Base-by-base conservation (phyloP, 2,113 vertebrate genomes). In the Pampusana beccarii region DNA sequence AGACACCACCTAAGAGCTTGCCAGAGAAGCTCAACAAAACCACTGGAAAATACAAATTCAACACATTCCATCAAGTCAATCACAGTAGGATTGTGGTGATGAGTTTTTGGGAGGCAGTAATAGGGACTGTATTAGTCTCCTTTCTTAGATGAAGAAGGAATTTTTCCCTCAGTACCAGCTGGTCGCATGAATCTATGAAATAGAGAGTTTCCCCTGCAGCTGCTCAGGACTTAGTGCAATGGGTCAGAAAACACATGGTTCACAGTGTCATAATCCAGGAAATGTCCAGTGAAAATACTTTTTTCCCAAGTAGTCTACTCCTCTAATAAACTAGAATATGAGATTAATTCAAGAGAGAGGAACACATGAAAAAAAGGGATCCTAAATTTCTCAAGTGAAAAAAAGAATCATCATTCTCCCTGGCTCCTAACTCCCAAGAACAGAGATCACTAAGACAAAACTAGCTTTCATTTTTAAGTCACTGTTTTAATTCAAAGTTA, bases 401-500 rank as follows among this genome's bases (percentile, higher is more conserved):
- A 36, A 48, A 24, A 31, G 38, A 26, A 2, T 10, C 0, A 16
- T 5, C 0, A 33, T 86, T 73, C 61, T 61, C 17, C 14, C 13
- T 44, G 14, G 23, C 62, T 85, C 8, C 40, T 75, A 53, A 77
- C 10, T 69, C 18, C 28, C 16, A 61, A 56, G 31, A 88, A 14
- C 29, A 90, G 34, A 25, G 24, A 46, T 79, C 80, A 80, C 66
- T 40, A 64, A 92, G 78, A 92, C 40, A 48, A 70, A 88, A 85
- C 20, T 60, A 56, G 73, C n/a, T 44, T 90, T 86, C 31, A 81
- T 60, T 77, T 90, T 82, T 78, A 95, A 95, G 82, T 77, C 62
- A 92, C 33, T 81, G 17, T 69, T 95, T 95, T 74, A 94, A 94
- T 75, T 81, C 48, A 44, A 88, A 93, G 38, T 31, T 95, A 56